A percentile compares a stretch with the other conserved stretches of the same genome.
Evolutionary conservation across 2,888 invertebrate genomes (phyloP).

Genomic region (Monochamus alternatus): DNA sequence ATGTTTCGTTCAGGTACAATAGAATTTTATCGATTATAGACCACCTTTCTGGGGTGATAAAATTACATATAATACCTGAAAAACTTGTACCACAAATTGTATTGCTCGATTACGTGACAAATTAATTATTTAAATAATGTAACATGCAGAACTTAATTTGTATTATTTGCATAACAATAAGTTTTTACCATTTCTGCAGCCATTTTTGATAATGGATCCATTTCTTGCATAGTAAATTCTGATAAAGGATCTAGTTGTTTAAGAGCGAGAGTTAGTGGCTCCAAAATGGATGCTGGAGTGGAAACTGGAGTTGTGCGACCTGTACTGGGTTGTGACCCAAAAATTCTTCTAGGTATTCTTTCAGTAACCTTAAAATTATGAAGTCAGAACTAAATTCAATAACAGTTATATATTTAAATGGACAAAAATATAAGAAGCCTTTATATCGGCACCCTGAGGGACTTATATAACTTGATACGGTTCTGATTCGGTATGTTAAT

Average conservation of each 20-base stretch:
- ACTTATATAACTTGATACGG: too few relatives aligned
- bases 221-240: conserved; percentile 78
- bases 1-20: neutral
- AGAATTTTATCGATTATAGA: too few relatives aligned
- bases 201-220: conserved; percentile 80
- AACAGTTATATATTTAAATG: neutral
- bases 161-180: neutral
- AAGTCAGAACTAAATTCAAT: conserved; percentile 23
- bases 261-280: conserved; percentile 75
- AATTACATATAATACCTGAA: conserved; percentile 10
- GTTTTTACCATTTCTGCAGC: conserved; percentile 72
- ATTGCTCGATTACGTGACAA: too few relatives aligned
- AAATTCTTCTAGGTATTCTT: conserved; percentile 72
- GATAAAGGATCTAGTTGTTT: conserved; percentile 85
- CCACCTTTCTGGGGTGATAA: too few relatives aligned
- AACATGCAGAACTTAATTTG: neutral
- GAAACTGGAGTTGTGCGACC: conserved; percentile 72
- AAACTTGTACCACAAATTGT: too few relatives aligned
- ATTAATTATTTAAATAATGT: too few relatives aligned
- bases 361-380: conserved; percentile 71
- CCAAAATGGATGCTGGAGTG: conserved; percentile 69
- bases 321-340: conserved; percentile 71
- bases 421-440: too few relatives aligned
- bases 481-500: too few relatives aligned
- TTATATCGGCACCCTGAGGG: too few relatives aligned